These are phyloP conservation scores for Phragmatobia fuliginosa DNA, from an alignment of 2,888 invertebrate genomes.

Conservation along the genomic window DNA sequence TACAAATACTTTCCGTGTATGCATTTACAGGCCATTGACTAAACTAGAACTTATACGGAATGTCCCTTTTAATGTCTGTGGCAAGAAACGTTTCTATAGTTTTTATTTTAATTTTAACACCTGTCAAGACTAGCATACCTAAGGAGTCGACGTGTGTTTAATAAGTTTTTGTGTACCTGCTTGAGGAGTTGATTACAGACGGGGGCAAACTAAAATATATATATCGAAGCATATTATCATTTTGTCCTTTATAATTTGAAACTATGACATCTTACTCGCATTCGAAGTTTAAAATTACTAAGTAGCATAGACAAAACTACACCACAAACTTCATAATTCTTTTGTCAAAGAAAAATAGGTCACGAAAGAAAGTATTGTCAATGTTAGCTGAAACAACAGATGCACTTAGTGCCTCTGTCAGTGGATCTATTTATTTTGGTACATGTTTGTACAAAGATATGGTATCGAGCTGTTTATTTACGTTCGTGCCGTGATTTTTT, in stretches of 20 bases:
- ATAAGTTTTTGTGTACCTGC: not conserved
- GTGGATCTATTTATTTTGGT: conserved; percentile 1
- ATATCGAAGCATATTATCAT: not conserved
- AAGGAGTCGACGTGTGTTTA: not conserved
- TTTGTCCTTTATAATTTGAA: too few relatives aligned
- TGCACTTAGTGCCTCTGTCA: conserved; percentile 20
- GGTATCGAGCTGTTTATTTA: conserved; percentile 11
- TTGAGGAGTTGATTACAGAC: not conserved
- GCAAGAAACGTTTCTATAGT: too few relatives aligned
- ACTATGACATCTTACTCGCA: not conserved
- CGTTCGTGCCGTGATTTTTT: conserved; percentile 6
- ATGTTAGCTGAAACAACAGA: conserved; percentile 25
- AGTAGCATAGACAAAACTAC: not conserved
- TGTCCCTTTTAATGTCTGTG: not conserved
- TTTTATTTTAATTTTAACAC: too few relatives aligned
- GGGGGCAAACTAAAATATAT: not conserved
- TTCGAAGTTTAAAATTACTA: not conserved
- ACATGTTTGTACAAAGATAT: conserved; percentile 11
- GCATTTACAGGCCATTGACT: too few relatives aligned
- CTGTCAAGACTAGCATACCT: not conserved
- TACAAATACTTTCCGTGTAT: too few relatives aligned
- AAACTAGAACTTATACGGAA: not conserved
- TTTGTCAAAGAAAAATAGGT: conserved; percentile 13
- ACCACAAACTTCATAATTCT: not conserved
- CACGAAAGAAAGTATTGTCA: conserved; percentile 38